Evolutionary conservation across 2,113 vertebrate genomes (phyloP), one percentile per base, ranked within the genome.

Genomic region (Pachycephala philippinensis): DNA sequence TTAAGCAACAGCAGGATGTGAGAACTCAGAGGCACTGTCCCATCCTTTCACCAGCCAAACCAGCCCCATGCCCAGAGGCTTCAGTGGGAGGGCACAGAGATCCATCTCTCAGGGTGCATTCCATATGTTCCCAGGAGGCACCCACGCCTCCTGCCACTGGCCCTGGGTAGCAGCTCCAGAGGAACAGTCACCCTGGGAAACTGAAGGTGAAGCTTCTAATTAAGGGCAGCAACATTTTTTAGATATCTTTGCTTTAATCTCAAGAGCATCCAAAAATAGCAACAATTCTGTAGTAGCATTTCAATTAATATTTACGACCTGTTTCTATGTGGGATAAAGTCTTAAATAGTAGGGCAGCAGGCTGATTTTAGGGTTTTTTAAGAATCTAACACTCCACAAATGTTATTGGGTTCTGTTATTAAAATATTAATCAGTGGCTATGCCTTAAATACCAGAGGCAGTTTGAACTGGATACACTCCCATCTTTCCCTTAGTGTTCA

Each of bases 71-170:
- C 2, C 42, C 61, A 35, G 40, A 52, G 31, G 49, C 13, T 33
- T 20, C 45, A 31, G 50, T 1, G 49, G 74, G 31, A 78, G 14
- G 40, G 47, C 57, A 45, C 57, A 54, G 39, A 26, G 31, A 45
- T 40, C 1, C 21, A 61, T 16, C 52, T 8, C 71, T 9, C 24
- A 4, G 13, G 40, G 35, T 35, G 26, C 44, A 13, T 2, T 11
- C 35, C 23, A 0, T 0, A 1, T 0, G 14, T 3, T 37, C 31
- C 53, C 59, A 79, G 56, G 1, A 20, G 54, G 28, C 23, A 53
- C 1, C 63, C 24, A 23, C 1, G 2, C 37, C 54, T 37, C 57
- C 33, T 22, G 33, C 44, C 61, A 31, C n/a, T 21, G 10, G 28
- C 9, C 35, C 81, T 16, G 13, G 50, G 18, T 16, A 7, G 30